A percentile compares a stretch with the other conserved stretches of the same genome.
phyloP scores from a whole-genome alignment of 1,140 invertebrate species.

The Archivesica marissinica region DNA sequence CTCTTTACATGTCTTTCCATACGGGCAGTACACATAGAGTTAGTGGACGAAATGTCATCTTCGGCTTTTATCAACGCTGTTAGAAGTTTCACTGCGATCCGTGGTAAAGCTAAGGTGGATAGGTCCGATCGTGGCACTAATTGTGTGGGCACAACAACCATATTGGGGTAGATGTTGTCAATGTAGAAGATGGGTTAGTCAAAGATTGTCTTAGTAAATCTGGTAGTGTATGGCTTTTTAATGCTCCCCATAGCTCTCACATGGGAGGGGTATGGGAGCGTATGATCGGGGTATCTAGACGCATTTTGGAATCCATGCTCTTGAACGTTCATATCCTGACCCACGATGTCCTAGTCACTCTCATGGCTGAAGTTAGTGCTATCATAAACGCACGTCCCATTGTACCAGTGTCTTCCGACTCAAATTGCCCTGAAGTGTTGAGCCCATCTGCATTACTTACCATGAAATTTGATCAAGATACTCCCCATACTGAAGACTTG shows the following conservation, averaged over 20 bases:
- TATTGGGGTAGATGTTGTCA: constrained; percentile 21
- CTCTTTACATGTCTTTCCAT: constrained; percentile 37
- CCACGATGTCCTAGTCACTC: constrained; percentile 67
- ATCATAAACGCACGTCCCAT: constrained; percentile 68
- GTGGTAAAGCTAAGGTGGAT: not conserved
- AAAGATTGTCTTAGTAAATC: constrained; percentile 1
- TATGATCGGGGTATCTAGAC: constrained; percentile 56
- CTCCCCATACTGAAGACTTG: not conserved
- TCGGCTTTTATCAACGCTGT: constrained; percentile 45
- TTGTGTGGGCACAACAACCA: constrained; percentile 15
- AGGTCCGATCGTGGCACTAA: constrained; percentile 29
- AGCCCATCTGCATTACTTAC: constrained; percentile 55
- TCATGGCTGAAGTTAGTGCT: constrained; percentile 65
- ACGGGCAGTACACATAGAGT: constrained; percentile 9
- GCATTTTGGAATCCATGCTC: constrained; percentile 59
- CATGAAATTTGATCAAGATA: not conserved
- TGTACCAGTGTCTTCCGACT: constrained; percentile 63
- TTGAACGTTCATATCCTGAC: constrained; percentile 35
- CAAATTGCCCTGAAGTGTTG: constrained; percentile 44
- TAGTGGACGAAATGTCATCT: constrained; percentile 13
- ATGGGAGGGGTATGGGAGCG: constrained; percentile 67
- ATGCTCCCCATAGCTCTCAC: constrained; percentile 59
- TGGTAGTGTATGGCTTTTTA: constrained; percentile 46
- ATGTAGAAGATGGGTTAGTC: constrained; percentile 29
- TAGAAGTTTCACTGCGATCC: not conserved